phyloP scores from a whole-genome alignment of 2,888 invertebrate genomes.

The Philereme transversata region DNA sequence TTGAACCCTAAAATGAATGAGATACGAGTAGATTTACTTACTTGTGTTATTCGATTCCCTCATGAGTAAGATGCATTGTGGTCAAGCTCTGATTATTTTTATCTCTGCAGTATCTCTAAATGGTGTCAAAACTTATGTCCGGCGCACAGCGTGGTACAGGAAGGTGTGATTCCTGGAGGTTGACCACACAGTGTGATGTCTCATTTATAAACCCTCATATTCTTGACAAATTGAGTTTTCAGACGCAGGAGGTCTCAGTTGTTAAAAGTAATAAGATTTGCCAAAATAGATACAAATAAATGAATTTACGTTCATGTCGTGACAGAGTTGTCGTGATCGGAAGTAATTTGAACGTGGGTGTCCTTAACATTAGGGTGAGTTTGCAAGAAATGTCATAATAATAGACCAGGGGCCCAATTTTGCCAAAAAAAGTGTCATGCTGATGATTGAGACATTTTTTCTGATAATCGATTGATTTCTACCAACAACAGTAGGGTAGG shows the following conservation, averaged over 20 bases:
- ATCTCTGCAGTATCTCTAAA: slow-evolving; percentile 70
- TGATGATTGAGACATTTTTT: slow-evolving; percentile 20
- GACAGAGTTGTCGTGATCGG: slow-evolving; percentile 65
- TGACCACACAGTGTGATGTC: slow-evolving; percentile 77
- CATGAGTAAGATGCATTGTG: slow-evolving; percentile 53
- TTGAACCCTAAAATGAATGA: not conserved
- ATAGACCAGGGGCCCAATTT: slow-evolving; percentile 50
- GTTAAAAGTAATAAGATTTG: slow-evolving; percentile 55
- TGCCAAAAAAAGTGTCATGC: slow-evolving; percentile 40
- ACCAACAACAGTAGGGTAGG: too few relatives aligned
- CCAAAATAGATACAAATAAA: slow-evolving; percentile 47
- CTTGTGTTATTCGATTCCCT: slow-evolving; percentile 19
- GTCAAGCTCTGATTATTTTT: slow-evolving; percentile 78
- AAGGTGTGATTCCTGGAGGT: slow-evolving; percentile 71
- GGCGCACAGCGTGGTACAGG: slow-evolving; percentile 77
- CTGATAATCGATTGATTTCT: slow-evolving; percentile 10
- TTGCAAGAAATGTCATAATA: slow-evolving; percentile 50
- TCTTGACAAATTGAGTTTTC: slow-evolving; percentile 70
- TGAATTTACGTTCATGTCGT: slow-evolving; percentile 46
- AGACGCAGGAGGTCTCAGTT: slow-evolving; percentile 69
- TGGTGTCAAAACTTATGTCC: slow-evolving; percentile 81
- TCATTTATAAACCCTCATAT: slow-evolving; percentile 64
- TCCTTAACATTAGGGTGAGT: slow-evolving; percentile 45
- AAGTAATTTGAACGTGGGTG: slow-evolving; percentile 62
- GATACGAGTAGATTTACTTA: slow-evolving; percentile 41